phyloP scores from a whole-genome alignment of 2,888 invertebrate species.

The Pyralis farinalis region DNA sequence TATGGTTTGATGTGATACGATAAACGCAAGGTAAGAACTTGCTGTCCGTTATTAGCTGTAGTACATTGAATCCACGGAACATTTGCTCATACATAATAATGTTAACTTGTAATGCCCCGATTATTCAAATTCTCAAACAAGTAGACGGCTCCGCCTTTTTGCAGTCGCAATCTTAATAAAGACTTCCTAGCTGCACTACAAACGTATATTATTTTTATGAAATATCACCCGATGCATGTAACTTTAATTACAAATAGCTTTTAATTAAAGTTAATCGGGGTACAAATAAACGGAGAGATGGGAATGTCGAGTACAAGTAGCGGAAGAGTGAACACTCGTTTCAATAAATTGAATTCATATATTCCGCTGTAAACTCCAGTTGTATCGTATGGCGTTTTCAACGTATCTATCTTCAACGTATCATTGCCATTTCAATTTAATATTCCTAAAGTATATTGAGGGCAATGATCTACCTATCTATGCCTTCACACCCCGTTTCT shows the following conservation, averaged over 20 bases:
- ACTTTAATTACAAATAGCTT: slow-evolving; percentile 69
- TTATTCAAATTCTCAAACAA: slow-evolving; percentile 74
- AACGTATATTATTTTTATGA: slow-evolving; percentile 65
- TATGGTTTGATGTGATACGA: slow-evolving; percentile 31
- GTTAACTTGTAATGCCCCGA: slow-evolving; percentile 58
- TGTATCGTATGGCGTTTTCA: too few species aligned
- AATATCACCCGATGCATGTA: slow-evolving; percentile 50
- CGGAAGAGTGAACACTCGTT: too few species aligned
- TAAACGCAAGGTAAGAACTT: slow-evolving; percentile 21
- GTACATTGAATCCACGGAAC: slow-evolving; percentile 41
- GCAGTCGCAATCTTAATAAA: slow-evolving; percentile 77
- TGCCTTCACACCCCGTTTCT: too few species aligned
- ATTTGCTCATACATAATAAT: slow-evolving; percentile 52
- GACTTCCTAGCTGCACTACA: slow-evolving; percentile 71
- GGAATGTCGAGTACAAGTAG: slow-evolving; percentile 28
- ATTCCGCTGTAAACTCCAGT: too few species aligned
- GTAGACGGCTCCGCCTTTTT: slow-evolving; percentile 67
- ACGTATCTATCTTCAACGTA: too few species aligned
- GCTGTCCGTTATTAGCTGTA: slow-evolving; percentile 38
- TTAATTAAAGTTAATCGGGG: slow-evolving; percentile 70
- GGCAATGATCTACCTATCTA: too few species aligned
- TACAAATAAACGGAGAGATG: slow-evolving; percentile 46
- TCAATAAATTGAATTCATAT: too few species aligned
- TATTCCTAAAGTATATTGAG: too few species aligned
- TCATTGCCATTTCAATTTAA: too few species aligned